phyloP scores from a whole-genome alignment of 2,113 vertebrate species.

The Mellivora capensis region DNA sequence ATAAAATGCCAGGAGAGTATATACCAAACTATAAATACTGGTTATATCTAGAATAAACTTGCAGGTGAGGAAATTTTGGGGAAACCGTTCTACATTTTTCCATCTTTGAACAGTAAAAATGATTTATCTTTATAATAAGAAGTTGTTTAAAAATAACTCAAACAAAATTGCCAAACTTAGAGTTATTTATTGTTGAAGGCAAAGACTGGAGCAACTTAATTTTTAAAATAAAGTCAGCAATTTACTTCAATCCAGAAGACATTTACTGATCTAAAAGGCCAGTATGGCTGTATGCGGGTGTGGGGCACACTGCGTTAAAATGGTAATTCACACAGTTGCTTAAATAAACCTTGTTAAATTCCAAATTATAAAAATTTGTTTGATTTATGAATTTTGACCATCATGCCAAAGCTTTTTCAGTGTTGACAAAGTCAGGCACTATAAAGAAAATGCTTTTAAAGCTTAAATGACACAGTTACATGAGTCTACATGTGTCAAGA shows the following conservation, averaged over 20 bases:
- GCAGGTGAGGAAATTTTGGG: neutral
- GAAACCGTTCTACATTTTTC: neutral
- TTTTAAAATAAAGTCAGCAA: slow-evolving; percentile 38
- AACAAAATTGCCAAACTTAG: neutral
- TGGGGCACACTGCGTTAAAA: neutral
- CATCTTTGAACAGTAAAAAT: slow-evolving; percentile 10
- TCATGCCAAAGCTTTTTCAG: neutral
- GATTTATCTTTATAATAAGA: slow-evolving; percentile 36
- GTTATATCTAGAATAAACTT: neutral
- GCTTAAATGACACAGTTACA: neutral
- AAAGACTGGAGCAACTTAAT: slow-evolving; percentile 24
- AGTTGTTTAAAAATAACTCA: slow-evolving; percentile 35
- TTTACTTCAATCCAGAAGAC: neutral
- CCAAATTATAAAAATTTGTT: neutral
- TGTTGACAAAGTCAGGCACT: slow-evolving; percentile 26
- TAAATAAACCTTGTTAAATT: slow-evolving; percentile 33
- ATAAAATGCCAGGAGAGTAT: neutral
- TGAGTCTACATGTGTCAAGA: neutral
- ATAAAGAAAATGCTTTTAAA: slow-evolving; percentile 29
- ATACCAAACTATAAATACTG: neutral
- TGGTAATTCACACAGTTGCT: slow-evolving; percentile 13
- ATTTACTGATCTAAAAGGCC: neutral
- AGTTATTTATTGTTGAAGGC: slow-evolving; percentile 25
- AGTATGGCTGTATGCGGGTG: neutral
- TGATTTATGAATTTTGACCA: slow-evolving; percentile 50